Evolutionary conservation across 2,888 invertebrate species (phyloP).

Genomic region (Andrena trimmerana): DNA sequence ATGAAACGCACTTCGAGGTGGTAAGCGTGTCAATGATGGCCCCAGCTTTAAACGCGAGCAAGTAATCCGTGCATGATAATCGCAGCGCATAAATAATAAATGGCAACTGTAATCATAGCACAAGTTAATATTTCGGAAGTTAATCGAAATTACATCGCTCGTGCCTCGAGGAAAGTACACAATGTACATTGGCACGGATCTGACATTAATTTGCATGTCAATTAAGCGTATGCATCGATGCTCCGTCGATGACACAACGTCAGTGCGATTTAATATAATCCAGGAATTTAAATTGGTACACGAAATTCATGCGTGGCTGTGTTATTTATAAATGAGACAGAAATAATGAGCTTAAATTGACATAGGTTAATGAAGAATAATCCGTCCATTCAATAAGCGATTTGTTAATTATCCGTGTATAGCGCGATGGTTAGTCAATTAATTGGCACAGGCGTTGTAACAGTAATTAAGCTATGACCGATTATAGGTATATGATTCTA

Average conservation of each 20-base stretch:
- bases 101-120: not conserved
- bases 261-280: constrained; percentile 21
- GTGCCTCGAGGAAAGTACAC: not conserved
- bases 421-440: not conserved
- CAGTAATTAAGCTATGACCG: not conserved
- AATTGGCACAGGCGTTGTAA: not conserved
- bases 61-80: not conserved
- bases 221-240: constrained; percentile 21
- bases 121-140: constrained; percentile 13
- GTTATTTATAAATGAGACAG: constrained; percentile 31
- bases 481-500: not conserved
- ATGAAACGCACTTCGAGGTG: no score
- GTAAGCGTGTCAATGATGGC: not conserved
- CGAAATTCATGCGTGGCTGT: not conserved
- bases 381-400: constrained; percentile 13
- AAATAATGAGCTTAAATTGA: constrained; percentile 40
- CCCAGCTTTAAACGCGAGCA: not conserved
- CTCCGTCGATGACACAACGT: not conserved
- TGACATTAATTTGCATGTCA: constrained; percentile 35
- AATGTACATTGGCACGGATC: constrained; percentile 11
- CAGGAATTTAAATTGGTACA: constrained; percentile 19
- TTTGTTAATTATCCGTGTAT: constrained; percentile 28
- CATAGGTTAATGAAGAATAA: constrained; percentile 31
- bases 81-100: not conserved
- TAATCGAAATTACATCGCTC: not conserved